Conservation (phyloP, 2,113 vertebrate genomes). For the Campylorhamphus procurvoides region DNA sequence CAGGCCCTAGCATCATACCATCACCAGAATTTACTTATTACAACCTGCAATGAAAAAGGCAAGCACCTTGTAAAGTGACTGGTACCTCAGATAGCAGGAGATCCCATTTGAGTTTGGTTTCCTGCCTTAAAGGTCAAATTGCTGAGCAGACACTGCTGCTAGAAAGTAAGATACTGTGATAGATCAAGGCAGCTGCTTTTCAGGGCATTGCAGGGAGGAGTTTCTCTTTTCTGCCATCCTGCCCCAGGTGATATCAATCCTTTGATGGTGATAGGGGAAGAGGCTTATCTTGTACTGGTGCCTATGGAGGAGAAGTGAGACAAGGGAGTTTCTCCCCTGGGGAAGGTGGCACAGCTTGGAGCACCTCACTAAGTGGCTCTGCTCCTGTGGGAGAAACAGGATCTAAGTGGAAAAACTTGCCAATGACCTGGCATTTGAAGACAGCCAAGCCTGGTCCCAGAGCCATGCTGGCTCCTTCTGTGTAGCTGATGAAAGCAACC, state of each 20-base stretch:
- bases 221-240: background rate
- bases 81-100: background rate
- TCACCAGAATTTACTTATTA: conserved; percentile 19
- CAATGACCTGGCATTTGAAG: background rate
- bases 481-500: background rate
- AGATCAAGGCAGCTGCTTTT: background rate
- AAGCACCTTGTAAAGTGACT: conserved; percentile 27
- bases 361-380: background rate
- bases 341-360: background rate
- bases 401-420: background rate
- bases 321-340: background rate
- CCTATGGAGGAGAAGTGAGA: background rate
- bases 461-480: background rate
- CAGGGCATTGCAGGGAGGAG: background rate
- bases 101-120: conserved; percentile 14
- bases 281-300: background rate
- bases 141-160: background rate
- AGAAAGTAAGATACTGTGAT: background rate
- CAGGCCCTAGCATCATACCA: background rate
- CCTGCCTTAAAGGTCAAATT: conserved; percentile 20
- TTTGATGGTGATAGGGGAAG: background rate
- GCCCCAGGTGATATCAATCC: background rate
- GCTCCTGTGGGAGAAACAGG: background rate
- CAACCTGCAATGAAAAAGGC: conserved; percentile 38
- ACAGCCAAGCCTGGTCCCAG: background rate